Conservation (phyloP, 30 jellyfish, hydroid and myxozoan genomes). For the Cassiopea xamachana region DNA sequence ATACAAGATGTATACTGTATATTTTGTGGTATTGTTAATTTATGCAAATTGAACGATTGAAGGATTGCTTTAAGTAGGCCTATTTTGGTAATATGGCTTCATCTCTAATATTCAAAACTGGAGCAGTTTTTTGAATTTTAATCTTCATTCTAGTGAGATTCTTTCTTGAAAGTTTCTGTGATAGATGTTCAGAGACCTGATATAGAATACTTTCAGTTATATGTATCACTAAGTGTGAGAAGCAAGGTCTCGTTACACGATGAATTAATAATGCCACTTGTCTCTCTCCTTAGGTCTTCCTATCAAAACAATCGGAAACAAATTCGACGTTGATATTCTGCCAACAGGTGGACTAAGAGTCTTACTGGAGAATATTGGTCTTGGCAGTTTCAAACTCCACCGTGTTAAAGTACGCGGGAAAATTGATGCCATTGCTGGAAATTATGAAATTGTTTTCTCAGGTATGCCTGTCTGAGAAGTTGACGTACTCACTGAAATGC, state of each 20-base stretch:
- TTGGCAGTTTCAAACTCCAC: slow-evolving; percentile 61
- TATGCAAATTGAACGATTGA: too few relatives aligned
- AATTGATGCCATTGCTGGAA: slow-evolving; percentile 59
- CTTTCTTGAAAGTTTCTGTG: too few relatives aligned
- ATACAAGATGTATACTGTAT: too few relatives aligned
- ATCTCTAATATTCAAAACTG: too few relatives aligned
- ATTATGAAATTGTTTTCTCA: slow-evolving; percentile 84
- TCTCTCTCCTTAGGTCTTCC: slow-evolving; percentile 28
- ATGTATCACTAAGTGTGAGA: not conserved
- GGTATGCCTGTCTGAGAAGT: slow-evolving; percentile 47
- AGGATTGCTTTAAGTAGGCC: too few relatives aligned
- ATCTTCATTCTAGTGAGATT: too few relatives aligned
- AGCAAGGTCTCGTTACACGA: not conserved
- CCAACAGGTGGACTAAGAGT: slow-evolving; percentile 80
- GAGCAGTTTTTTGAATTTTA: too few relatives aligned
- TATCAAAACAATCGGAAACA: slow-evolving; percentile 61
- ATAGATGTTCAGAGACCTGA: too few relatives aligned
- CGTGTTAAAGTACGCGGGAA: slow-evolving; percentile 76
- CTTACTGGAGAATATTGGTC: slow-evolving; percentile 72
- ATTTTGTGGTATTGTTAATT: too few relatives aligned
- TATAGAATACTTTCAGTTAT: too few relatives aligned
- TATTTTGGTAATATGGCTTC: too few relatives aligned
- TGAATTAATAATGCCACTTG: not conserved
- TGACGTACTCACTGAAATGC: not conserved
- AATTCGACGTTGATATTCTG: slow-evolving; percentile 80